Evolutionary conservation across 2,888 invertebrate genomes (phyloP).

Genomic region (Diarsia dahlii): DNA sequence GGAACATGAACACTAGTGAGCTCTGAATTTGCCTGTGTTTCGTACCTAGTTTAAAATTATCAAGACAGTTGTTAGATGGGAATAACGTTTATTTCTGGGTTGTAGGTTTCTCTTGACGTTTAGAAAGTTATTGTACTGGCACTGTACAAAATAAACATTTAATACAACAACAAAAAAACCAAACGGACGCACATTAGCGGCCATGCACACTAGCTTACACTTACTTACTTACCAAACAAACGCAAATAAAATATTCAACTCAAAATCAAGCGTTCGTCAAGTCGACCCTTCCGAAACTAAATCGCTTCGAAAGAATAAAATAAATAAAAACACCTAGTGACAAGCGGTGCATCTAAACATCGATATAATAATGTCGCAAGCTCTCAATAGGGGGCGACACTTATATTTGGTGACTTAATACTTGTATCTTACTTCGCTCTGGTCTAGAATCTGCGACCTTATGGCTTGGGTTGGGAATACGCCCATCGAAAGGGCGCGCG

Average conservation of each 20-base stretch:
- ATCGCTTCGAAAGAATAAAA: slow-evolving; percentile 65
- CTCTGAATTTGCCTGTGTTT: slow-evolving; percentile 4
- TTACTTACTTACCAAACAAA: slow-evolving; percentile 77
- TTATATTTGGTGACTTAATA: slow-evolving; percentile 77
- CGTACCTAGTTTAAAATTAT: background rate
- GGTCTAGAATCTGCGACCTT: slow-evolving; percentile 96
- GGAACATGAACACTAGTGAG: slow-evolving; percentile 32
- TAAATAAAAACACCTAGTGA: slow-evolving; percentile 86
- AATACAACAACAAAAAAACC: slow-evolving; percentile 66
- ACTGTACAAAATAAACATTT: slow-evolving; percentile 68
- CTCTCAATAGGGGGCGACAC: slow-evolving; percentile 84
- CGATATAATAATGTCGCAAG: slow-evolving; percentile 87
- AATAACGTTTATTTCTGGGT: background rate
- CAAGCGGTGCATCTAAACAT: slow-evolving; percentile 91
- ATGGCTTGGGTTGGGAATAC: slow-evolving; percentile 97
- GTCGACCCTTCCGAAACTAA: slow-evolving; percentile 59
- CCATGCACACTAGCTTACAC: slow-evolving; percentile 85
- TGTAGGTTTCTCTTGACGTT: background rate
- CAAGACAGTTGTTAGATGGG: background rate
- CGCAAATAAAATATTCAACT: slow-evolving; percentile 73
- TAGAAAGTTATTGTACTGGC: slow-evolving; percentile 64
- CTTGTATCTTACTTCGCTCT: slow-evolving; percentile 96
- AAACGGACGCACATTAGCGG: slow-evolving; percentile 75
- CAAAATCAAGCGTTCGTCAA: slow-evolving; percentile 62
- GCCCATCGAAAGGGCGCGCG: slow-evolving; percentile 97